These are phyloP conservation scores for Pardosa pseudoannulata DNA, from an alignment of 2,888 invertebrate genomes.

Conservation along the genomic window DNA sequence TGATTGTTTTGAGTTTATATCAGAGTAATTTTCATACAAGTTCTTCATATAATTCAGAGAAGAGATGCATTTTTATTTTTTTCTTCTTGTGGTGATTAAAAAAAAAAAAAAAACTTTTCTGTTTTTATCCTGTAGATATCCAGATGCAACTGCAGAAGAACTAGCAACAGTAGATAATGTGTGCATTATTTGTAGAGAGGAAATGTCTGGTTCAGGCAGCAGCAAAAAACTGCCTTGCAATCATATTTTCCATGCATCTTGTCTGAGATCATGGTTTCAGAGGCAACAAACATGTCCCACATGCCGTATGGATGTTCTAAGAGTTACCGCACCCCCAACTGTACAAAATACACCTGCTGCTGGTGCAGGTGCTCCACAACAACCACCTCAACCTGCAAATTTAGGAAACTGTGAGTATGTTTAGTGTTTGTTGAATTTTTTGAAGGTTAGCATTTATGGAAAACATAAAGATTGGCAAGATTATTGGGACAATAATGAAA, in stretches of 20 bases:
- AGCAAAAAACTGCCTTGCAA: slow-evolving; percentile 99
- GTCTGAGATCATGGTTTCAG: slow-evolving; percentile 99
- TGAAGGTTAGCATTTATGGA: too few relatives aligned
- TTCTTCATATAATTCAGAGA: too few relatives aligned
- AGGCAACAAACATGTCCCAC: slow-evolving; percentile 99
- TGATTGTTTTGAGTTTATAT: too few relatives aligned
- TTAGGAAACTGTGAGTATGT: slow-evolving; percentile 51
- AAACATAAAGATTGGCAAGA: too few relatives aligned
- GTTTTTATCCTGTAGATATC: slow-evolving; percentile 81
- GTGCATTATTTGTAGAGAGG: slow-evolving; percentile 98
- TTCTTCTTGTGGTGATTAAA: too few relatives aligned
- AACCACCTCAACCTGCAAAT: slow-evolving; percentile 68
- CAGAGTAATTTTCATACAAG: too few relatives aligned
- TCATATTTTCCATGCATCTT: slow-evolving; percentile 99
- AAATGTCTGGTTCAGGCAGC: slow-evolving; percentile 81
- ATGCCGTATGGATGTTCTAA: slow-evolving; percentile 91
- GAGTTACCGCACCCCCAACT: slow-evolving; percentile 47
- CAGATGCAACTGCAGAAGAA: slow-evolving; percentile 95
- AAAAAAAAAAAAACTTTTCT: too few relatives aligned
- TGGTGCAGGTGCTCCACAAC: slow-evolving; percentile 36
- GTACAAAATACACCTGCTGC: slow-evolving; percentile 31
- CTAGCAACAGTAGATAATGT: slow-evolving; percentile 95
- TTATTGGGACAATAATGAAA: too few relatives aligned
- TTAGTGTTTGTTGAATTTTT: too few relatives aligned
- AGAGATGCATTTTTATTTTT: too few relatives aligned